Percentiles rank a stretch among this genome's conserved stretches.
Conservation (phyloP, 2,888 invertebrate species). For the Timandra comae region DNA sequence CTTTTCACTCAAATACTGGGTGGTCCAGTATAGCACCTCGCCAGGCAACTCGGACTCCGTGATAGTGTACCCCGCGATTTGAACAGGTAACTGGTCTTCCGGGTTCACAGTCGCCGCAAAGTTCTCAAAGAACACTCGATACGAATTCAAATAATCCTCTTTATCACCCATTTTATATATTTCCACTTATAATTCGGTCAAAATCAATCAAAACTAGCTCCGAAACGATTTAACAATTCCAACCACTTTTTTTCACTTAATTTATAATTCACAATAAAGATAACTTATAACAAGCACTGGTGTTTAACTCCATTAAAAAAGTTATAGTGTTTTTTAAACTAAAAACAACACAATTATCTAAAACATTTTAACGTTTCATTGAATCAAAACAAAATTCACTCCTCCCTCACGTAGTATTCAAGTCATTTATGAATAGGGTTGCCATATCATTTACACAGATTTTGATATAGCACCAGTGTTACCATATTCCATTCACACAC, state of each 20-base stretch:
- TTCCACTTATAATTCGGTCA: conserved; percentile 26
- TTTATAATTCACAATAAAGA: conserved; percentile 18
- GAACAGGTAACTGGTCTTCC: conserved; percentile 84
- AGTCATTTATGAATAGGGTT: conserved; percentile 9
- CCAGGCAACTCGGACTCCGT: conserved; percentile 83
- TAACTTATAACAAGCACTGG: conserved; percentile 23
- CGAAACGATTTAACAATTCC: conserved; percentile 15
- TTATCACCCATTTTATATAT: conserved; percentile 69
- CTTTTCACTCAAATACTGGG: conserved; percentile 86
- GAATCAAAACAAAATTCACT: conserved; percentile 52
- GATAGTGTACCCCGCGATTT: conserved; percentile 82
- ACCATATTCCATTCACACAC: no score
- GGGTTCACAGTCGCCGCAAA: conserved; percentile 82
- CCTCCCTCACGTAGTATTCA: conserved; percentile 38
- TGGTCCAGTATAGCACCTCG: conserved; percentile 85
- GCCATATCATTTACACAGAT: no score
- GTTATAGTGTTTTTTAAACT: conserved; percentile 17
- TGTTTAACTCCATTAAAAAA: conserved; percentile 24
- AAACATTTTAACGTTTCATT: conserved; percentile 16
- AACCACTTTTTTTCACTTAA: conserved; percentile 21
- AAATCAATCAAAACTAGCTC: conserved; percentile 38
- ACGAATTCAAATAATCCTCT: conserved; percentile 82
- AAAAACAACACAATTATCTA: conserved; percentile 14
- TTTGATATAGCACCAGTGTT: no score
- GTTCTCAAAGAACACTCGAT: conserved; percentile 83